These are phyloP conservation scores for Acropternis orthonyx DNA, from an alignment of 2,797 vertebrate genomes.

Conservation along the genomic window DNA sequence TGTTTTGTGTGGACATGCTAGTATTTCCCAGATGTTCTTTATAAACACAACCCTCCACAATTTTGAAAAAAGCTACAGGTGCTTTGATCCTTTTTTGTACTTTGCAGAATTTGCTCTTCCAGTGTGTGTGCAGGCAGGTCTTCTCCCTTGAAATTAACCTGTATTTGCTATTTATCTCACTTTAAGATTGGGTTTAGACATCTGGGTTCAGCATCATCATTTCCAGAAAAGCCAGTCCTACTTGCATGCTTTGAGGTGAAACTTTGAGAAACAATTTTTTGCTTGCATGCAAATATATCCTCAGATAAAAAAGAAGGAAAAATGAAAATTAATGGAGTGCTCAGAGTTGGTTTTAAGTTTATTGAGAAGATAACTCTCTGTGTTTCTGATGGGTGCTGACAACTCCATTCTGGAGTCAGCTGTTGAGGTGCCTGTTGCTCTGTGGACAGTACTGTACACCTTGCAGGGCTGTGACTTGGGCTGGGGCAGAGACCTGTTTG, in stretches of 20 bases:
- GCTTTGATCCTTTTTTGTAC: background rate
- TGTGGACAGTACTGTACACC: background rate
- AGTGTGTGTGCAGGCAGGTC: background rate
- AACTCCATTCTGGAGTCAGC: background rate
- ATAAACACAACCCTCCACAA: background rate
- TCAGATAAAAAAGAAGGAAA: background rate
- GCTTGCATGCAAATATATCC: background rate
- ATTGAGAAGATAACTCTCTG: background rate
- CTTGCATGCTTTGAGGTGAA: background rate
- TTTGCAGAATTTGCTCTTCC: background rate
- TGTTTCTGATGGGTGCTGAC: background rate
- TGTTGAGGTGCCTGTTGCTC: background rate
- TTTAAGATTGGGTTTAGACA: background rate
- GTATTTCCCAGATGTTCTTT: background rate
- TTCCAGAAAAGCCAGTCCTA: background rate
- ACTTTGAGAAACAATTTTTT: background rate
- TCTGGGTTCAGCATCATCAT: accelerated
- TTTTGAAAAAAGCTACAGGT: background rate
- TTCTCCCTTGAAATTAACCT: background rate
- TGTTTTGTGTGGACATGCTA: background rate
- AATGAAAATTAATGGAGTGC: background rate
- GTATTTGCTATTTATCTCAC: background rate
- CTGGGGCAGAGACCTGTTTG: background rate
- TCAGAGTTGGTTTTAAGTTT: background rate
- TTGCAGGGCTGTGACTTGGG: accelerated